Base-by-base conservation (phyloP, 2,888 invertebrate species). In the Emmelina monodactyla region DNA sequence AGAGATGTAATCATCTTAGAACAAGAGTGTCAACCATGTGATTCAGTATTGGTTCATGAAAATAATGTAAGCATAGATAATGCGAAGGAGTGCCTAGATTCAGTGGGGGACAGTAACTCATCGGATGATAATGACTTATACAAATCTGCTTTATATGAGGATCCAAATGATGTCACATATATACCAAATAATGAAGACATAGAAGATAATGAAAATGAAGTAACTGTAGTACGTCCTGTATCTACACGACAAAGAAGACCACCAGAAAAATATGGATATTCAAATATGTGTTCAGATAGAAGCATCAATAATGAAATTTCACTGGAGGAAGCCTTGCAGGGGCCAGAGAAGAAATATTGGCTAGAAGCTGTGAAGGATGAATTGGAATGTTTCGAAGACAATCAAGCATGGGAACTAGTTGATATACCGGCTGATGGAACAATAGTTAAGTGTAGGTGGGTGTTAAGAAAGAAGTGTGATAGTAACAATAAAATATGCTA, bases 1-100 rank as follows among this genome's bases (percentile, higher is more conserved):
- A 37, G 42, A 36, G 44, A 44, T 39, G 43, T 47, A 1, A 34
- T 37, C 7, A 35, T 44, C n/a, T 34, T 46, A 36, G 42, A 45
- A 14, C 16, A 11, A 10, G 5, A 9, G 16, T 25, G 29, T 5
- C 19, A 19, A 13, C 13, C n/a, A 22, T n/a, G n/a, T n/a, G n/a
- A n/a, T n/a, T n/a, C n/a, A n/a, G n/a, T n/a, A n/a, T n/a, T n/a
- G n/a, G n/a, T n/a, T n/a, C 33, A 28, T 2, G 32, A 12, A 31
- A 22, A 5, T 2, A 16, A 30, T 16, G 16, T 34, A 19, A 6
- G 19, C 9, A 19, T 19, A 19, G 19, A 19, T 9, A 25, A n/a
- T 5, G 11, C 9, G n/a, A n/a, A n/a, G n/a, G n/a, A n/a, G n/a
- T n/a, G n/a, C n/a, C n/a, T n/a, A 5, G 15, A 29, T 28, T 12